Evolutionary conservation across 2,888 invertebrate species (phyloP).

Genomic region (Spodoptera exigua): DNA sequence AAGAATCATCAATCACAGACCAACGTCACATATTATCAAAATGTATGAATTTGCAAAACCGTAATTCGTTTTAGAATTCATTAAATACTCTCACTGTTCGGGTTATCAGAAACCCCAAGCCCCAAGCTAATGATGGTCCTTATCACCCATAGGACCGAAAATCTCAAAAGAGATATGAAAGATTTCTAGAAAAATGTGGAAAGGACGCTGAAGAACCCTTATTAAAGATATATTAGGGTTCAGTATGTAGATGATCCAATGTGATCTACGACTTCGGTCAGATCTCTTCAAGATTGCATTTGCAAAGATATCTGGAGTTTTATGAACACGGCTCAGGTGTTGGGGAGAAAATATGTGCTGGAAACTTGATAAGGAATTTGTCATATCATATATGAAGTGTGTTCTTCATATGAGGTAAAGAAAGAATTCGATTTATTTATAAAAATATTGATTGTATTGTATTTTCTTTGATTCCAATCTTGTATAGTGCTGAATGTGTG

Average conservation of each 20-base stretch:
- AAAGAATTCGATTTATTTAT: too few species aligned
- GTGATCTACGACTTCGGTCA: slow-evolving; percentile 45
- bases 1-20: too few species aligned
- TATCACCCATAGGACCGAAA: slow-evolving; percentile 27
- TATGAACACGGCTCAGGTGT: slow-evolving; percentile 23
- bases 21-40: too few species aligned
- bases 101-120: background rate
- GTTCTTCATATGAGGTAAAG: too few species aligned
- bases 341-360: background rate
- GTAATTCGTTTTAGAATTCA: too few species aligned
- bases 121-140: slow-evolving; percentile 2
- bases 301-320: slow-evolving; percentile 25
- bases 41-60: too few species aligned
- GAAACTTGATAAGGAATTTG: slow-evolving; percentile 1
- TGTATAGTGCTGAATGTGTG: too few species aligned
- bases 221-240: slow-evolving; percentile 58
- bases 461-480: too few species aligned
- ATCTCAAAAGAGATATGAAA: slow-evolving; percentile 41
- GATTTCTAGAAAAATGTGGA: slow-evolving; percentile 38
- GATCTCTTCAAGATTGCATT: slow-evolving; percentile 43
- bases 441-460: too few species aligned
- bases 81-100: too few species aligned
- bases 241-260: slow-evolving; percentile 32
- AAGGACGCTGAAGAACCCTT: slow-evolving; percentile 52
- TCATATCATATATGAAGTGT: too few species aligned